Percentiles rank a stretch among this genome's conserved stretches.
Evolutionary conservation across 2,797 vertebrate genomes (phyloP).

Genomic region (Hyperoplus lanceolatus): DNA sequence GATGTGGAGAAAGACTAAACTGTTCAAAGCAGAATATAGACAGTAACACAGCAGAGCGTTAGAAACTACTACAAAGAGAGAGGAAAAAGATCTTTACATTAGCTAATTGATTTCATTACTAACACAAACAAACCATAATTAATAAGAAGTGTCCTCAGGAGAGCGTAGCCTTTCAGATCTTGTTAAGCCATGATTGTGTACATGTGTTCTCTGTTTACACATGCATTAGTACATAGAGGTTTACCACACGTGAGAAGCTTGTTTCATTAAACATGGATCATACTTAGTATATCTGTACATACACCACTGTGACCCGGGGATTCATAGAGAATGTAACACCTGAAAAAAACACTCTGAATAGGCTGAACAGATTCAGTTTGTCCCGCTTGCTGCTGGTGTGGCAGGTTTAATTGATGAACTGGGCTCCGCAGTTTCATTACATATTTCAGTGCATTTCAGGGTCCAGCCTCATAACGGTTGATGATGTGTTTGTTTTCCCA

Average conservation of each 20-base stretch:
- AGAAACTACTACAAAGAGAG: neutral
- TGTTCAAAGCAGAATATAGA: neutral
- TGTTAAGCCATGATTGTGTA: neutral
- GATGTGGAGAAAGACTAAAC: neutral
- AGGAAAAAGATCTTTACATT: neutral
- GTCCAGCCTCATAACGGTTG: neutral
- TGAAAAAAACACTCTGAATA: conserved; percentile 1
- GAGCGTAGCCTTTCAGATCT: neutral
- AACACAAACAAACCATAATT: conserved; percentile 4
- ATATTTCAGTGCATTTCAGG: conserved; percentile 1
- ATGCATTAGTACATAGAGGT: neutral
- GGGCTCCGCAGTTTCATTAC: neutral
- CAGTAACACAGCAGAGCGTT: conserved; percentile 5
- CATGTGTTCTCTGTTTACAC: neutral
- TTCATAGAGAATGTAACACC: conserved; percentile 3
- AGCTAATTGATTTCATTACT: conserved; percentile 16
- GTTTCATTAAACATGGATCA: neutral
- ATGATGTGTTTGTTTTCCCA: conserved; percentile 4
- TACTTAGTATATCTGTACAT: neutral
- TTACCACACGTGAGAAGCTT: neutral
- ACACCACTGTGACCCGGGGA: neutral
- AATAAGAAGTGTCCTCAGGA: conserved; percentile 34
- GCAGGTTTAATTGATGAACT: conserved; percentile 6
- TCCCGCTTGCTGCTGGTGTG: neutral
- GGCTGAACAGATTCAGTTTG: neutral